Percentiles rank a stretch among this genome's conserved stretches.
Conservation (phyloP, 2,113 vertebrate genomes). For the Sander vitreus region DNA sequence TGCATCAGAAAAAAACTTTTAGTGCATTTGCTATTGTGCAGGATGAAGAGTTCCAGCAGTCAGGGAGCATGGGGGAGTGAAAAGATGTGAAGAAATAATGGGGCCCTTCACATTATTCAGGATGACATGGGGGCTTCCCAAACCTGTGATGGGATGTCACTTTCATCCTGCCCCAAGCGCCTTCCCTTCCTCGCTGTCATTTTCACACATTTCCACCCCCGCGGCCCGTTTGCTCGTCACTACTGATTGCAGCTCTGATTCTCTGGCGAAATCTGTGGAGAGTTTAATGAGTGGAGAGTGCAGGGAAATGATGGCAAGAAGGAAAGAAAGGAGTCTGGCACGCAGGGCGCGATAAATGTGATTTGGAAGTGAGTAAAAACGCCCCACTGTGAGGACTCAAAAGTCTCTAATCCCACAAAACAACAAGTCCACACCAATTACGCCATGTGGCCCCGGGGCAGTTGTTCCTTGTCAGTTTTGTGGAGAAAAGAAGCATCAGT, state of each 20-base stretch:
- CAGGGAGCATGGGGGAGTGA: conserved; percentile 84
- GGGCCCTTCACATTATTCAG: conserved; percentile 90
- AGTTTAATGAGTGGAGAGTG: conserved; percentile 8
- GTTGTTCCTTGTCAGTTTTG: conserved; percentile 33
- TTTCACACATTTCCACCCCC: conserved; percentile 7
- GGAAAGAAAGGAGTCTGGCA: not conserved
- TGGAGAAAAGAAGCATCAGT: conserved; percentile 36
- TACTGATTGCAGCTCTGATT: not conserved
- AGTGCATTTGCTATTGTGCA: conserved; percentile 93
- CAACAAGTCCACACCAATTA: conserved; percentile 76
- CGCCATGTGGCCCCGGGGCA: conserved; percentile 46
- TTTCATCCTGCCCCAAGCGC: conserved; percentile 85
- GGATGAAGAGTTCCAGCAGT: conserved; percentile 92
- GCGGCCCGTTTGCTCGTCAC: not conserved
- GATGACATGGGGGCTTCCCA: conserved; percentile 77
- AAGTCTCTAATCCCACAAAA: conserved; percentile 77
- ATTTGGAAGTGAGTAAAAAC: conserved; percentile 68
- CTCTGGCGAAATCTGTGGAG: not conserved
- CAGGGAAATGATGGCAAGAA: no score
- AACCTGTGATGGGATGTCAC: conserved; percentile 88
- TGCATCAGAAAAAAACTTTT: conserved; percentile 97
- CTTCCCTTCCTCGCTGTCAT: conserved; percentile 38
- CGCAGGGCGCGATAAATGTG: conserved; percentile 37
- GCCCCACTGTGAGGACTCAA: conserved; percentile 75
- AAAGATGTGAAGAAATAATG: conserved; percentile 87